Conservation (phyloP, 2,797 vertebrate genomes). For the Chanos chanos region DNA sequence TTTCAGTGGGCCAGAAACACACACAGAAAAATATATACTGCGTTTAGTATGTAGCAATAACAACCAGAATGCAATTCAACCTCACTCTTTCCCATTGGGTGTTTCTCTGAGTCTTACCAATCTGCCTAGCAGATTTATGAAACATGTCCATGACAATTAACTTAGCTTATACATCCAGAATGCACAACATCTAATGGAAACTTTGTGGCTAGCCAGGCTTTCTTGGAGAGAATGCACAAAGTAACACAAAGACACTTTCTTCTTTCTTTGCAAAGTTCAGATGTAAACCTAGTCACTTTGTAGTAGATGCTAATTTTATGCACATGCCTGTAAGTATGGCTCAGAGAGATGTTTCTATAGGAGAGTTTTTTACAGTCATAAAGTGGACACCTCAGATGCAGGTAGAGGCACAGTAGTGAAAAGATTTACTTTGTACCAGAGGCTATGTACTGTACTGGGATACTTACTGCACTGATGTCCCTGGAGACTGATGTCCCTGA, state of each 20-base stretch:
- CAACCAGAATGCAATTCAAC: not conserved
- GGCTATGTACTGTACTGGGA: no score
- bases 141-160: slow-evolving; percentile 2
- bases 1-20: no score
- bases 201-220: no score
- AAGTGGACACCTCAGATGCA: no score
- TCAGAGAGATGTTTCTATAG: no score
- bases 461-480: slow-evolving; percentile 95
- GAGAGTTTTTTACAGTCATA: no score
- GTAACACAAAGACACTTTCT: not conserved
- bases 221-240: not conserved
- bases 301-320: not conserved
- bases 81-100: not conserved
- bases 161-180: not conserved
- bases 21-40: no score
- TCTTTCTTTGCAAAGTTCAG: not conserved
- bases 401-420: no score
- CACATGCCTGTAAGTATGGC: no score
- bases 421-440: no score
- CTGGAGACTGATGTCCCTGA: slow-evolving; percentile 89
- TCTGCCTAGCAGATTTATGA: not conserved
- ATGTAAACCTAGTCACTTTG: not conserved
- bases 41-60: no score
- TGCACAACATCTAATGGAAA: not conserved
- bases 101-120: not conserved